Evolutionary conservation across 2,113 vertebrate genomes (phyloP), one percentile per base, ranked within the genome.

Genomic region (Formicarius rufipectus): DNA sequence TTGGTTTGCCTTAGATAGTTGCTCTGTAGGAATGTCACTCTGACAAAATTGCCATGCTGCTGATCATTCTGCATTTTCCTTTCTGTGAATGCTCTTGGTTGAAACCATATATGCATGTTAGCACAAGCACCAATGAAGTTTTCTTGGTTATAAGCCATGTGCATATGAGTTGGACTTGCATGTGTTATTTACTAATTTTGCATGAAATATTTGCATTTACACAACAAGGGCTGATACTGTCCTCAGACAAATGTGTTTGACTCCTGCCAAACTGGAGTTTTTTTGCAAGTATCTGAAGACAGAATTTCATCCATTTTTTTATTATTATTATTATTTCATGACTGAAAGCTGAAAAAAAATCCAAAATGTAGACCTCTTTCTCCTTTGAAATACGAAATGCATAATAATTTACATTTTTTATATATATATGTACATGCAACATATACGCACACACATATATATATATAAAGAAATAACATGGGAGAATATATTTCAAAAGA

Each of bases 131-230:
- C 64, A 62, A 78, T 89, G 66, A 95, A 90, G 68, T 93, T 88
- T 81, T 97, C 93, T 94, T 87, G 95, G 93, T 96, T 96, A 84
- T 74, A 93, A 95, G 95, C 97, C 97, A 97, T 96, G 94, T 97
- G 97, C 97, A 62, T 94, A 93, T 94, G 93, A 97, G 88, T 97
- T 92, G 66, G 42, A 96, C 56, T 97, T 98, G 98, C 98, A 98
- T 98, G 97, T 96, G 93, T 97, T 97, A 97, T 96, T 92, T 87
- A 87, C 88, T 97, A 93, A 96, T 95, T 97, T 98, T 99, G 98
- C 98, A 99, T 98, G 98, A 98, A 97, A 96, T 97, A 96, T 96
- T 97, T 98, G 97, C 98, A 96, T 98, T 97, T 98, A 95, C 76
- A 97, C 40, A 80, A 30, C 74, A 89, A 68, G 33, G 55, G 69